Evolutionary conservation across 2,888 invertebrate genomes (phyloP), one percentile per base, ranked within the genome.

Genomic region (Caenorhabditis sp.): DNA sequence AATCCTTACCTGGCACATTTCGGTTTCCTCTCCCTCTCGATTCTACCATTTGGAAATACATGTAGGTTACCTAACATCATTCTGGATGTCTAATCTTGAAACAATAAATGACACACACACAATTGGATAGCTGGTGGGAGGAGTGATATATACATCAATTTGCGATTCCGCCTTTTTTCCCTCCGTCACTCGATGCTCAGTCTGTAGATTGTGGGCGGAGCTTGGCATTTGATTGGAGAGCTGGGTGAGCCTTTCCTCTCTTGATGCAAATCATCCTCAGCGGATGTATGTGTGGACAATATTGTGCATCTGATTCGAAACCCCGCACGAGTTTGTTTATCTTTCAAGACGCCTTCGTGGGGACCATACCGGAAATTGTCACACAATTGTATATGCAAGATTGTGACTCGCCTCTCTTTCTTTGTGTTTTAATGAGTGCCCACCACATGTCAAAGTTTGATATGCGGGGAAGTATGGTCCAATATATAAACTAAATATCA

Each of bases 21-120:
- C 14, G 87, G 88, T 51, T 88, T 88, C 41, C 86, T 47, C 74
- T 89, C 88, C 44, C 88, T 56, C 68, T 89, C 89, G 2, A 88
- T 72, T 22, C 89, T 59, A 4, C 87, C 86, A 54, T 81, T 83
- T 12, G 85, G 73, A 24, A 82, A 84, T 58, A 87, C 63, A 31
- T 85, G 85, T 41, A 87, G 76, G 19, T 84, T 85, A 51, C 84
- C 64, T 41, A 87, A 51, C 81, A 87, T 74, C 80, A 85, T 87
- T 22, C 19, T 47, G 19, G 19, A 10, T 51, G 7, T 26, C 38
- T 26, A 7, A 14, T 49, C n/a, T 19, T 72, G n/a, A 54, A 14
- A 31, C 35, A 54, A 54, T 61, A 41, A 26, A 72, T 26, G 47
- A 54, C 73, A 73, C 31, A 54, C 73, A 73, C 31, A 63, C 31